Conservation (phyloP, 2,797 vertebrate species). For the Anguilla pacifica region DNA sequence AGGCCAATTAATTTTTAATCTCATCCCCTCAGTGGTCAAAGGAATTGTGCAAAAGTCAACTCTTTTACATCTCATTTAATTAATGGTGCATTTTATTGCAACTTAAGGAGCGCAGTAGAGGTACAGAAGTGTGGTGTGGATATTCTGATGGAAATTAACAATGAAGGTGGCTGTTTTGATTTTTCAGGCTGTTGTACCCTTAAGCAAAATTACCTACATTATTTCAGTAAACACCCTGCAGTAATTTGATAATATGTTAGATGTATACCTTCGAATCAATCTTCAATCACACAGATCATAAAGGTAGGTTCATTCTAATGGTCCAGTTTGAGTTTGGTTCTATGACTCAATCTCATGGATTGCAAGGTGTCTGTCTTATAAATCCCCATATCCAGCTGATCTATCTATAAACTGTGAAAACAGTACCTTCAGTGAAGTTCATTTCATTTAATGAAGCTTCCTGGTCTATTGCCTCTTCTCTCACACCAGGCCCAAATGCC, state of each 20-base stretch:
- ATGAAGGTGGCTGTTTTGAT: neutral
- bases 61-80: neutral
- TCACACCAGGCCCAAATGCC: constrained; percentile 46
- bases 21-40: neutral
- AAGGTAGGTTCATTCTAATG: neutral
- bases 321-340: constrained; percentile 18
- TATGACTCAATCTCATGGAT: neutral
- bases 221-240: neutral
- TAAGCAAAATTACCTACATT: neutral
- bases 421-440: constrained; percentile 27
- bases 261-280: neutral
- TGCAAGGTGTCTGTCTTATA: constrained; percentile 26
- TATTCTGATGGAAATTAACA: neutral
- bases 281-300: neutral
- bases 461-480: constrained; percentile 39
- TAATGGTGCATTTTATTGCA: neutral
- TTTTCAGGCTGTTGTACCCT: neutral
- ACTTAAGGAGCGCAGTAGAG: neutral
- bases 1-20: neutral
- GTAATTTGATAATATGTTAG: neutral
- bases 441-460: constrained; percentile 15
- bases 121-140: neutral
- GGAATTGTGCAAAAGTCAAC: neutral
- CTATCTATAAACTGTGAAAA: constrained; percentile 30
- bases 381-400: constrained; percentile 28